phyloP scores from a whole-genome alignment of 1,140 invertebrate species.

The Bombus sibiricus region DNA sequence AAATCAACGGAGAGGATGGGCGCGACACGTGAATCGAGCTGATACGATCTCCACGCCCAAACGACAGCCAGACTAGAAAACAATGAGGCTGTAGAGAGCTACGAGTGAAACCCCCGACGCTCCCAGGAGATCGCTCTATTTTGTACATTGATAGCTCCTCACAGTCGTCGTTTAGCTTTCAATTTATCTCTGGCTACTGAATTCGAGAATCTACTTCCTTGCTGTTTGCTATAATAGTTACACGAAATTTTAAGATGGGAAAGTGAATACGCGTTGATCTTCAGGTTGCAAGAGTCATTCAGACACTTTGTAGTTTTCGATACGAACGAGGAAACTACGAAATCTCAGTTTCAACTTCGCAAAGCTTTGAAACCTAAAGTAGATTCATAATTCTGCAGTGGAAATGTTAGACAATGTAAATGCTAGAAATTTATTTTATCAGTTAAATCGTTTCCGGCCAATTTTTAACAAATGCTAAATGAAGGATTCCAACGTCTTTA shows the following conservation, averaged over 20 bases:
- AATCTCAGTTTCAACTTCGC: no score
- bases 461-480: not conserved
- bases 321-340: no score
- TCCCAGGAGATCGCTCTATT: slow-evolving; percentile 59
- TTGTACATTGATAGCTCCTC: not conserved
- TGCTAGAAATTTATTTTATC: no score
- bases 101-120: slow-evolving; percentile 7
- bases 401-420: no score
- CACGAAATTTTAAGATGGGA: not conserved
- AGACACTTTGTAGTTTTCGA: no score
- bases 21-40: slow-evolving; percentile 47
- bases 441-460: no score
- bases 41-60: slow-evolving; percentile 61
- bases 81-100: not conserved
- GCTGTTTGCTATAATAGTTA: not conserved
- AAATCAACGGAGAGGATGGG: slow-evolving; percentile 52
- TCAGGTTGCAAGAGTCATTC: no score
- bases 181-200: not conserved
- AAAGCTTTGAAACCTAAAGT: no score
- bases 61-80: slow-evolving; percentile 40
- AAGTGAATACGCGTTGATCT: not conserved
- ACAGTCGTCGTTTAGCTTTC: not conserved
- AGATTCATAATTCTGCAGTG: no score
- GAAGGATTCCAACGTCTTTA: not conserved
- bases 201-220: not conserved